Evolutionary conservation across 2,888 invertebrate genomes (phyloP).

Genomic region (Orthosia incerta): DNA sequence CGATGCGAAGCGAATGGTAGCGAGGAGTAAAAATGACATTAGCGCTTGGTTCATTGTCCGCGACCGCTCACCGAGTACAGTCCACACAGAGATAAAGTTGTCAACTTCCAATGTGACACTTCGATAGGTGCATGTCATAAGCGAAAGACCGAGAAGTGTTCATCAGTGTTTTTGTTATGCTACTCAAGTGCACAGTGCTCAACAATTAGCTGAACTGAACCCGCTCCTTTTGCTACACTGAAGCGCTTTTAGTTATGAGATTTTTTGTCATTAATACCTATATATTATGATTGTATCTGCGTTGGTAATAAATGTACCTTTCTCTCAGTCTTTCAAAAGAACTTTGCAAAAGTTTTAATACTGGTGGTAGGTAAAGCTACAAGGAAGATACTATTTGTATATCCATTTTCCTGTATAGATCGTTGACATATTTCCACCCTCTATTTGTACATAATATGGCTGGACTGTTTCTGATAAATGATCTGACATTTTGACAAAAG

Average conservation of each 20-base stretch:
- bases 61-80: slow-evolving; percentile 30
- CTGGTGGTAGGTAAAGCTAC: neutral
- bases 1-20: slow-evolving; percentile 9
- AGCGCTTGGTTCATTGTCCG: slow-evolving; percentile 63
- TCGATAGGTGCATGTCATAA: slow-evolving; percentile 8
- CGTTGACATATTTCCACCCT: slow-evolving; percentile 22
- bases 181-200: neutral
- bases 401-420: slow-evolving; percentile 7
- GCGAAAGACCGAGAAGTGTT: neutral
- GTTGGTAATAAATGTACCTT: too few relatives aligned
- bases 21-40: slow-evolving; percentile 59
- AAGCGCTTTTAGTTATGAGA: neutral
- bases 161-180: neutral
- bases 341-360: neutral
- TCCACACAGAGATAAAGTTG: slow-evolving; percentile 59
- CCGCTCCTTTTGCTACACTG: neutral
- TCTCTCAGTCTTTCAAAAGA: too few relatives aligned
- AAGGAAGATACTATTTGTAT: neutral
- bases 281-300: too few relatives aligned
- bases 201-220: neutral
- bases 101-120: slow-evolving; percentile 41
- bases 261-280: too few relatives aligned
- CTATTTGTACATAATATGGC: neutral
- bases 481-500: slow-evolving; percentile 32
- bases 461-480: slow-evolving; percentile 32